Evolutionary conservation across 2,113 vertebrate genomes (phyloP).

Genomic region (Cyanistes caeruleus): DNA sequence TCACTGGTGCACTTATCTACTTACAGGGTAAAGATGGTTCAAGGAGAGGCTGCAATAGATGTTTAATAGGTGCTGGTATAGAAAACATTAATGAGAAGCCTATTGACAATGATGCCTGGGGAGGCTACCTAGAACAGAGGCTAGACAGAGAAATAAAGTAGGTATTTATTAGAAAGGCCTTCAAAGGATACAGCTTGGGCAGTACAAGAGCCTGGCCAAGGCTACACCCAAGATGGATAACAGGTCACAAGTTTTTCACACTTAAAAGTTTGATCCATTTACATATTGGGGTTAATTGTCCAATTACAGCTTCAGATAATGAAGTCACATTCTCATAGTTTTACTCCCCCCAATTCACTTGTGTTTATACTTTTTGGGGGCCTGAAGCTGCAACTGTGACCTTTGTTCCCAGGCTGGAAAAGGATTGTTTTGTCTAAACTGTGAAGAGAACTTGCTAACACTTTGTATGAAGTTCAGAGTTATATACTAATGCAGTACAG

Average conservation of each 20-base stretch:
- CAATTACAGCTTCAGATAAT: not conserved
- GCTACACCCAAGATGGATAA: not conserved
- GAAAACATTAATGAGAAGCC: not conserved
- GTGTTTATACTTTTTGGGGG: not conserved
- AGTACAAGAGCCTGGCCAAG: not conserved
- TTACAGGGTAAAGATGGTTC: not conserved
- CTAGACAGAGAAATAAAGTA: not conserved
- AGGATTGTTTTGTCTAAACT: not conserved
- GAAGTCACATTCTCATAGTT: not conserved
- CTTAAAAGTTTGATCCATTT: no score
- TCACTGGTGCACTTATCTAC: not conserved
- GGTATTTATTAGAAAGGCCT: not conserved
- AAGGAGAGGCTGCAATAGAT: not conserved
- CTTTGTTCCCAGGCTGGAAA: not conserved
- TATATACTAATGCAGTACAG: not conserved
- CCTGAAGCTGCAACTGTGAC: not conserved
- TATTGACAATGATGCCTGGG: not conserved
- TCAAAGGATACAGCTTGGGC: not conserved
- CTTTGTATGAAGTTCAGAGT: not conserved
- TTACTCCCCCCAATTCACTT: not conserved
- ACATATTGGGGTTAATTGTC: not conserved
- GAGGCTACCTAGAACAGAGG: not conserved
- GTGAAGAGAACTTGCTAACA: not conserved
- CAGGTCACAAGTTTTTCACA: rapidly evolving
- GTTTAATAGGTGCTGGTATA: not conserved